phyloP scores from a whole-genome alignment of 2,797 vertebrate species.

The Linurgus olivaceus region DNA sequence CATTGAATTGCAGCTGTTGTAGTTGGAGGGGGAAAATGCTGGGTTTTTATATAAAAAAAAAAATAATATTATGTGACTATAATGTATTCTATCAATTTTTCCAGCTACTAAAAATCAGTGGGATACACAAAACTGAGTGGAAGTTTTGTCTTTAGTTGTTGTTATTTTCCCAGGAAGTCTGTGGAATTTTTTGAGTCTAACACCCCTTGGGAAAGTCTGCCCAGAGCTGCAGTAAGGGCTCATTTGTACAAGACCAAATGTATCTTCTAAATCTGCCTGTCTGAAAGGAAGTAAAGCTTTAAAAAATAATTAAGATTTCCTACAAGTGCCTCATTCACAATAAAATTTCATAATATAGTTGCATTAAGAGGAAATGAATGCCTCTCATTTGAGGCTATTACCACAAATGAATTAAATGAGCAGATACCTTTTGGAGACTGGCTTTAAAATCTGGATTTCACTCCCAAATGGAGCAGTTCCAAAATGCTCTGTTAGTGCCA shows the following conservation, averaged over 20 bases:
- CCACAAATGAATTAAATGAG: conserved; percentile 51
- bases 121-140: neutral
- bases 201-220: neutral
- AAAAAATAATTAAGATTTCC: conserved; percentile 60
- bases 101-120: neutral
- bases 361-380: conserved; percentile 41
- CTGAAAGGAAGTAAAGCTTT: conserved; percentile 37
- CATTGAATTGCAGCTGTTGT: neutral
- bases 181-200: neutral
- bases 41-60: neutral
- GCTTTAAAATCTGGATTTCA: neutral
- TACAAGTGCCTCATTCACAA: conserved; percentile 35
- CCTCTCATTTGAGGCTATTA: conserved; percentile 47
- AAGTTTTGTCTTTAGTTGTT: neutral
- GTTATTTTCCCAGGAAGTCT: neutral
- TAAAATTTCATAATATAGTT: conserved; percentile 11
- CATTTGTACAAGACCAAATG: neutral
- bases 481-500: neutral
- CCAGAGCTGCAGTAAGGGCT: neutral
- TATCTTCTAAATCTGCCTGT: conserved; percentile 19
- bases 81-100: neutral
- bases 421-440: conserved; percentile 34
- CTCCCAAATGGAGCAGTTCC: neutral
- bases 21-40: neutral
- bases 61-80: neutral